Base-by-base conservation (phyloP, 2,888 invertebrate species). In the Eucera pruinosa region DNA sequence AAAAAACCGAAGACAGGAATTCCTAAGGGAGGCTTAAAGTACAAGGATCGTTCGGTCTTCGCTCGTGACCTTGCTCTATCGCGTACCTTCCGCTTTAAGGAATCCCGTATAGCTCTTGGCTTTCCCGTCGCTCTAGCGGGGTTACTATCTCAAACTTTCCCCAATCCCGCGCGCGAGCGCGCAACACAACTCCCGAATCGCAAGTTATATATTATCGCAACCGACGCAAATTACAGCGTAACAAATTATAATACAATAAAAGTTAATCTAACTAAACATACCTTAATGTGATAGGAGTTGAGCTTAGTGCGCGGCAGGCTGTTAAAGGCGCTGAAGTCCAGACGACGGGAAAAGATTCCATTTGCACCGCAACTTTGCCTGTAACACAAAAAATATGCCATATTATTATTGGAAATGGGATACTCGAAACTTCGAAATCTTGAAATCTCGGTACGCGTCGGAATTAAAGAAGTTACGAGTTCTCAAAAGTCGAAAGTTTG, bases 231-330 rank as follows among this genome's bases (percentile, higher is more conserved):
- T n/a, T n/a, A n/a, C n/a, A n/a, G n/a, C n/a, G n/a, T n/a, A n/a
- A n/a, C n/a, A n/a, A n/a, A n/a, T n/a, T n/a, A n/a, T n/a, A n/a
- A n/a, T n/a, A n/a, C n/a, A n/a, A n/a, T n/a, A n/a, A n/a, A n/a
- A n/a, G n/a, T n/a, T n/a, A n/a, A n/a, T n/a, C n/a, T n/a, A n/a
- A n/a, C n/a, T n/a, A n/a, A n/a, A 92, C 95, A 95, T 94, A 98
- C 98, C 97, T 99, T 99, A 93, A 99, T 98, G 95, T 99, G 98
- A 95, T 98, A 99, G 91, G 98, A 98, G 95, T 99, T 99, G 92
- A 98, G 96, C 94, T 98, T 98, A 93, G 97, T 96, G 93, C 96
- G 96, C 86, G 99, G 99, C 91, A 99, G 95, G 87, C 96, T 95
- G 93, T 98, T 97, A 95, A 98, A 98, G 66, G 97, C 97, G 90